Evolutionary conservation across 2,888 invertebrate genomes (phyloP), one percentile per base, ranked within the genome.

Genomic region (Ashinkailepas kermadecensis): DNA sequence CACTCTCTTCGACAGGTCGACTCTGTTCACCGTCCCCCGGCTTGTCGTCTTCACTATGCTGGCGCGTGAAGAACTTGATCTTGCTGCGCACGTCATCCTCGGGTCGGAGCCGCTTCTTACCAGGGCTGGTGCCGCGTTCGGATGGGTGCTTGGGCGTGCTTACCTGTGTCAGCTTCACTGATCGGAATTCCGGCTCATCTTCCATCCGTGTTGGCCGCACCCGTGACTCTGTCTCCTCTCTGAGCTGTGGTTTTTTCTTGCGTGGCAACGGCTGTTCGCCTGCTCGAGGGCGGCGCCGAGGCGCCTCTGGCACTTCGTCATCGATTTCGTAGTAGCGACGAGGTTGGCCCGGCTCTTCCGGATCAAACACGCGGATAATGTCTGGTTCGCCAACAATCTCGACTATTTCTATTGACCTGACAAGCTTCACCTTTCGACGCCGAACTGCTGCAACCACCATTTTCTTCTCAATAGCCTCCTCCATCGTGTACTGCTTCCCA

Each of bases 401-500:
- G 80, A 39, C 56, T 23, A 78, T 74, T 25, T 67, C 81, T 13
- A 58, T 54, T 1, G 65, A 39, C n/a, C 62, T 54, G 64, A 23
- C 23, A 23, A 25, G 81, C 64, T 39, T 78, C 62, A 64, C 78
- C n/a, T 12, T 25, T 12, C 15, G 58, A 65, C 18, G 80, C 25
- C 25, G 79, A 18, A 18, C 85, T 62, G 83, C 83, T 54, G 85
- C 82, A 15, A 84, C 82, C 56, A 86, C 84, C 57, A 84, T 84
- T 56, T 84, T 84, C 59, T 84, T 83, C n/a, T 84, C 83, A 59
- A 86, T 84, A 0, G 87, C 87, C 78, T 86, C 84, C 80, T 85
- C 82, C 81, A 87, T 82, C 58, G 87, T 85, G 78, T 88, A 82
- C 80, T 85, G 86, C 74, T 87, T 87, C 80, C 88, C 88, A 56